Conservation (phyloP, 2,888 invertebrate genomes). For the Diadegma fenestrale region DNA sequence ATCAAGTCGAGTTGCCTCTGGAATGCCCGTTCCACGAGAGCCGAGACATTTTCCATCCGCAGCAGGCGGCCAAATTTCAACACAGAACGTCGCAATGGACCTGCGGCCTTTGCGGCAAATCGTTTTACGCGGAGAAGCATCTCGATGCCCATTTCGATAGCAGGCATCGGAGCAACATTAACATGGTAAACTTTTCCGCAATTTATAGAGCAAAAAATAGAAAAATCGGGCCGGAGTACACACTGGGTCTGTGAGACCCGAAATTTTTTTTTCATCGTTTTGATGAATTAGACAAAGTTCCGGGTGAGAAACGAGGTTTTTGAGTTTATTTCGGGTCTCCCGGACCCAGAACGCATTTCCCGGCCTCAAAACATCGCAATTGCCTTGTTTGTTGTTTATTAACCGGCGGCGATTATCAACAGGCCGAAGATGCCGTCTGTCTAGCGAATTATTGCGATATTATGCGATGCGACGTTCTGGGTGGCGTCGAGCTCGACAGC, state of each 20-base stretch:
- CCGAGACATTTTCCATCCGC: constrained; percentile 94
- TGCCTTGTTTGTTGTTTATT: too few species aligned
- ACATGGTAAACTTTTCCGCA: constrained; percentile 87
- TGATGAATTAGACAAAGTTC: too few species aligned
- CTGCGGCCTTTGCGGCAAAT: constrained; percentile 95
- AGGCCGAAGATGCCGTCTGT: constrained; percentile 97
- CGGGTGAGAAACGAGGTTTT: too few species aligned
- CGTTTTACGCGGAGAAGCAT: constrained; percentile 95
- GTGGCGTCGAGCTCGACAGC: constrained; percentile 88
- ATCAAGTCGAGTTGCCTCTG: constrained; percentile 93
- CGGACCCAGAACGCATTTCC: too few species aligned
- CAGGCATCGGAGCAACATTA: constrained; percentile 93
- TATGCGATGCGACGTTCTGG: constrained; percentile 96
- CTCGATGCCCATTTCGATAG: constrained; percentile 96
- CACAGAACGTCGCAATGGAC: constrained; percentile 96
- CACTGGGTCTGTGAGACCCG: too few species aligned
- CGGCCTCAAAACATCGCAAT: too few species aligned
- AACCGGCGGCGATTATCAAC: too few species aligned
- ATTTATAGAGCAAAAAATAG: background rate
- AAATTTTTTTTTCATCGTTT: too few species aligned
- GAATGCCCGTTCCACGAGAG: constrained; percentile 96
- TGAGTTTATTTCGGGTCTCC: too few species aligned
- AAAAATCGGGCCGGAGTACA: too few species aligned
- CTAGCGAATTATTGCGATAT: constrained; percentile 98
- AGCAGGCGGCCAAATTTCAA: constrained; percentile 93